These are phyloP conservation scores for Solea solea DNA, from an alignment of 2,113 vertebrate genomes.

Conservation along the genomic window DNA sequence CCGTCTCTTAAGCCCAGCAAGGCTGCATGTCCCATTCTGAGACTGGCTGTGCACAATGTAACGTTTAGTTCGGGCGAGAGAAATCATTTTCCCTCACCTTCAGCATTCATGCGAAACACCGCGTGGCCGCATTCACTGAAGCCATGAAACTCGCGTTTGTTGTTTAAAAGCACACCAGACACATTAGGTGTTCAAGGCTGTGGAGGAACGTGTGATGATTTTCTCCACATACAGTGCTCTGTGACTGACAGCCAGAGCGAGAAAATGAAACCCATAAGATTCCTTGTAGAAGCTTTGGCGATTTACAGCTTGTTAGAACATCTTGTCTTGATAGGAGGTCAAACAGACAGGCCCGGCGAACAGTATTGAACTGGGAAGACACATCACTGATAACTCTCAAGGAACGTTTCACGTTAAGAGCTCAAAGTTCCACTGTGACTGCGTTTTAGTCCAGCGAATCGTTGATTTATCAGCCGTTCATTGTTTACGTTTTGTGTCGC, in stretches of 20 bases:
- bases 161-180: conserved; percentile 1
- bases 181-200: not conserved
- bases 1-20: conserved; percentile 21
- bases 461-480: too few relatives aligned
- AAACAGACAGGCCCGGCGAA: not conserved
- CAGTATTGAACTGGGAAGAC: not conserved
- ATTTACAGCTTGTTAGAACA: not conserved
- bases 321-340: not conserved
- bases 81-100: conserved; percentile 48
- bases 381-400: not conserved
- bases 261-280: not conserved
- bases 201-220: conserved; percentile 11
- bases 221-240: not conserved
- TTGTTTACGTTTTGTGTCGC: not conserved
- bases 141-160: conserved; percentile 17
- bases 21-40: conserved; percentile 39
- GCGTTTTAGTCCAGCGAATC: too few relatives aligned
- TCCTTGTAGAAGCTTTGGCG: not conserved
- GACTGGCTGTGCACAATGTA: conserved; percentile 46
- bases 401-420: not conserved
- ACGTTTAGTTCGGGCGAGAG: conserved; percentile 58
- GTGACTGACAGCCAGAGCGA: not conserved
- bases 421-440: not conserved
- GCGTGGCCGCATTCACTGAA: conserved; percentile 15
- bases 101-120: conserved; percentile 22